Evolutionary conservation across 2,888 invertebrate species (phyloP).

Genomic region (Calameuta idolon): DNA sequence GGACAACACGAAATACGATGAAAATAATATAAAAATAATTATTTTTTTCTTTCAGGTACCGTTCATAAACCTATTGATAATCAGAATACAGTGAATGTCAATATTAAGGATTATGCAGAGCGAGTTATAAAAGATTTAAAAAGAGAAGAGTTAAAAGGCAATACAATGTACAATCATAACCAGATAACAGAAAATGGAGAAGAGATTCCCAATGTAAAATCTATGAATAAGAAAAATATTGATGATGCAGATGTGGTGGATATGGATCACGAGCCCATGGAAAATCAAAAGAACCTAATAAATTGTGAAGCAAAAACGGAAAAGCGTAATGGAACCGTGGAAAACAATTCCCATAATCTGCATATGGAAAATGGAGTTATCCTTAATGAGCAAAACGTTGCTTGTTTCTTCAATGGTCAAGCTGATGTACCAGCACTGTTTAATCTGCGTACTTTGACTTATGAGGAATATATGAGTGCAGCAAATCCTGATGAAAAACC

Average conservation of each 20-base stretch:
- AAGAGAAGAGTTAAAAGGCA: conserved; percentile 20
- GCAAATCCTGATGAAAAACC: conserved; percentile 21
- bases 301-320: conserved; percentile 23
- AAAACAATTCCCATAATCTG: conserved; percentile 26
- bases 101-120: conserved; percentile 50
- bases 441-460: conserved; percentile 47
- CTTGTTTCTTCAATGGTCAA: conserved; percentile 40
- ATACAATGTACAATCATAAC: conserved; percentile 12
- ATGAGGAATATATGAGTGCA: conserved; percentile 55
- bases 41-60: conserved; percentile 21
- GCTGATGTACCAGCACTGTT: conserved; percentile 36
- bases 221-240: conserved; percentile 11
- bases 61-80: conserved; percentile 10
- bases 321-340: conserved; percentile 45
- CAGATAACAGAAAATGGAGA: conserved; percentile 34
- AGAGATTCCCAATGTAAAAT: conserved; percentile 20
- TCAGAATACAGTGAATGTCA: conserved; percentile 16
- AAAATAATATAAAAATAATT: conserved; percentile 9
- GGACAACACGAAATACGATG: conserved; percentile 21
- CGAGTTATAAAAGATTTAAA: conserved; percentile 49
- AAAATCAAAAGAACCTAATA: neutral
- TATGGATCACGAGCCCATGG: conserved; percentile 1
- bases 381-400: conserved; percentile 18
- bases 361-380: conserved; percentile 19
- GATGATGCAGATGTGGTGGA: conserved; percentile 18